Conservation (phyloP, 1,140 invertebrate genomes). For the Nephila pilipes region DNA sequence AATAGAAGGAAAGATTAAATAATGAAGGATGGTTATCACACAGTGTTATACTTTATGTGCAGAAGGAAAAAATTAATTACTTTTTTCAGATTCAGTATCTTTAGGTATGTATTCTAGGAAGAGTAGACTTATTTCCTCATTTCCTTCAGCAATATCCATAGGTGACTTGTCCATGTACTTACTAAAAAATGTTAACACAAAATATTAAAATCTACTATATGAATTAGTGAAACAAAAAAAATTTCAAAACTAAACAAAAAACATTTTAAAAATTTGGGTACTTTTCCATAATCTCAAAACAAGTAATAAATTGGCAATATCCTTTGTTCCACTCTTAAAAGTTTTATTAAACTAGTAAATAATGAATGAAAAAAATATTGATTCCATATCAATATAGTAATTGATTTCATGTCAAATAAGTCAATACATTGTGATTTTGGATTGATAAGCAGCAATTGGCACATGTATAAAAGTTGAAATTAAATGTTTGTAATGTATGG, state of each 20-base stretch:
- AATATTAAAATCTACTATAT: not conserved
- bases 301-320: not conserved
- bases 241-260: no score
- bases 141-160: conserved; percentile 83
- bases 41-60: not conserved
- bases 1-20: no score
- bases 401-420: no score
- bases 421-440: no score
- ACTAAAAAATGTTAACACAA: conserved; percentile 78
- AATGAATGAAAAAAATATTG: not conserved
- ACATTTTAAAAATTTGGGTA: no score
- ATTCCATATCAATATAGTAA: no score
- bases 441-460: no score
- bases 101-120: conserved; percentile 25
- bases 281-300: no score
- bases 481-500: no score
- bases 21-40: no score
- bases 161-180: conserved; percentile 82
- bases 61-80: conserved; percentile 11
- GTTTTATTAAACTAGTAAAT: not conserved
- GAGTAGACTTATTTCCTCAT: conserved; percentile 81
- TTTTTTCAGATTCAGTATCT: conserved; percentile 64
- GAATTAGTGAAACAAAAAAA: not conserved
- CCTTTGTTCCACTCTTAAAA: not conserved
- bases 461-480: no score